These are phyloP conservation scores for Euwallacea fornicatus DNA, from an alignment of 1,140 invertebrate genomes.

Conservation along the genomic window DNA sequence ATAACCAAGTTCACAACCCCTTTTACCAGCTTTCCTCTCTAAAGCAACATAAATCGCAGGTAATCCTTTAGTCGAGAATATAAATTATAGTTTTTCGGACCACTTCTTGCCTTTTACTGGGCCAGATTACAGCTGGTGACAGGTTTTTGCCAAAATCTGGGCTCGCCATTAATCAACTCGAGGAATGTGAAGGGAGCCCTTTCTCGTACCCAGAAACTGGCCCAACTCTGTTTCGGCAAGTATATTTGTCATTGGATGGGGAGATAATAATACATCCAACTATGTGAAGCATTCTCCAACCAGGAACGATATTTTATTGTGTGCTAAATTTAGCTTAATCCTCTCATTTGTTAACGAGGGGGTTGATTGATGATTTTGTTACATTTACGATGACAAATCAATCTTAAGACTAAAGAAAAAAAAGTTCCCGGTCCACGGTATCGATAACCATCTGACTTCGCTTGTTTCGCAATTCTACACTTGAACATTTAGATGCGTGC, in stretches of 20 bases:
- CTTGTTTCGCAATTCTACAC: too few species aligned
- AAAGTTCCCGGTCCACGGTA: too few species aligned
- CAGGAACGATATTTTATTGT: neutral
- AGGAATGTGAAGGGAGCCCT: conserved; percentile 4
- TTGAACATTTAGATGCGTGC: too few species aligned
- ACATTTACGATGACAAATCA: too few species aligned
- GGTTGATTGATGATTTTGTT: neutral
- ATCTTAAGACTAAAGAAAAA: too few species aligned
- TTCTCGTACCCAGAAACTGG: conserved; percentile 6
- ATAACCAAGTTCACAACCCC: too few species aligned
- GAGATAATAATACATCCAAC: conserved; percentile 2
- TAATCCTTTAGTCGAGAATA: neutral
- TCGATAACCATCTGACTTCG: too few species aligned
- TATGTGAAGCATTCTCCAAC: neutral
- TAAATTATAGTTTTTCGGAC: conserved; percentile 33
- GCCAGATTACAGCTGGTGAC: conserved; percentile 37
- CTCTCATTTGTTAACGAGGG: neutral
- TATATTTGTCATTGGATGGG: conserved; percentile 22
- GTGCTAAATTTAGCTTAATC: neutral
- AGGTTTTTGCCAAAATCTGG: conserved; percentile 38
- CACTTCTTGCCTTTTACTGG: conserved; percentile 30
- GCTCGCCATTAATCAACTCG: conserved; percentile 24
- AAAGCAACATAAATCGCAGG: too few species aligned
- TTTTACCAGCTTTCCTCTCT: too few species aligned
- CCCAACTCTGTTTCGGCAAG: conserved; percentile 16